A percentile compares a stretch with the other conserved stretches of the same genome.
phyloP scores from a whole-genome alignment of 2,113 vertebrate genomes.

The Odontophorus gujanensis region DNA sequence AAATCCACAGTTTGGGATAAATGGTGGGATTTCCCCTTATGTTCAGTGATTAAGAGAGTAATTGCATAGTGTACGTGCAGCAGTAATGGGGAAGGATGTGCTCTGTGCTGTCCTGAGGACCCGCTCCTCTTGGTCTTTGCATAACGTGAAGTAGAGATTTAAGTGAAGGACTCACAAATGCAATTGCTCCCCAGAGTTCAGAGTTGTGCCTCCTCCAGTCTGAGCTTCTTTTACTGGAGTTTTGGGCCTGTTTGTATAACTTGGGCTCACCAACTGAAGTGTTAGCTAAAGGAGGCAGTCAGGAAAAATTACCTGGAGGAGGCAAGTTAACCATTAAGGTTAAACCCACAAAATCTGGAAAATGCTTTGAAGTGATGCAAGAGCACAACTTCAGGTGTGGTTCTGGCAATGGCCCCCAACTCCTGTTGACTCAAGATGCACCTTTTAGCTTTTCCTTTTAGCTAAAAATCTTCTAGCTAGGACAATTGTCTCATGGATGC shows the following conservation, averaged over 20 bases:
- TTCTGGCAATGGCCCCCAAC: background rate
- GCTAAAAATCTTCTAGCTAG: background rate
- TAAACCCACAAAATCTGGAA: background rate
- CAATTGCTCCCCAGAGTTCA: background rate
- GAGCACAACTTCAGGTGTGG: background rate
- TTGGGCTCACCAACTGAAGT: background rate
- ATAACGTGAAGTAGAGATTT: background rate
- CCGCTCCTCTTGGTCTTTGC: background rate
- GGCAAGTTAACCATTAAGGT: background rate
- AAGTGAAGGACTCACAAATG: background rate
- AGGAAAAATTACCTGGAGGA: background rate
- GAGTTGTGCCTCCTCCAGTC: background rate
- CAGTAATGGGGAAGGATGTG: background rate
- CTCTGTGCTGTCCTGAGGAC: background rate
- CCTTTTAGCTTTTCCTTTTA: background rate
- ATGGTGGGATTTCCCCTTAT: background rate
- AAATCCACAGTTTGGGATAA: background rate
- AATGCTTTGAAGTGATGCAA: background rate
- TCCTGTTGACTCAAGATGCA: background rate
- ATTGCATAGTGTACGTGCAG: background rate
- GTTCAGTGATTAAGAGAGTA: background rate
- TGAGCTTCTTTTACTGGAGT: background rate
- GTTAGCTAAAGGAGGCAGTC: background rate
- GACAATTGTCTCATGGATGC: rapidly evolving
- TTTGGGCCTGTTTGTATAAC: background rate